A percentile compares a stretch with the other conserved stretches of the same genome.
Evolutionary conservation across 37 sponge, comb jelly and placozoan species (phyloP).

Genomic region (Theonella swinhoei): DNA sequence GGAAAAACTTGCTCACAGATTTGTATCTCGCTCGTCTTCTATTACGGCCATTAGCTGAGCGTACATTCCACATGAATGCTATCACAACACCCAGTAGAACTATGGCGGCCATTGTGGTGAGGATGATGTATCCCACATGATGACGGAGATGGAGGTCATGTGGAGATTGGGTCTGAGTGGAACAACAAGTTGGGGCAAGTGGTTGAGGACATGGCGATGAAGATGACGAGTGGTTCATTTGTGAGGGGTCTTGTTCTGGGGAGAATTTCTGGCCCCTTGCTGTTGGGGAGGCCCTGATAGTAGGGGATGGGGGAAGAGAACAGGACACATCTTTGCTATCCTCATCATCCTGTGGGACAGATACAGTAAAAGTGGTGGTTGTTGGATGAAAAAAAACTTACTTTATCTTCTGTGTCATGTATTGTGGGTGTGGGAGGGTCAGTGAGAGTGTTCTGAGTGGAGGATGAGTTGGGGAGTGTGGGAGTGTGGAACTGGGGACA

Average conservation of each 20-base stretch:
- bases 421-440: not conserved
- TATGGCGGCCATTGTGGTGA: not conserved
- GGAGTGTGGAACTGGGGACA: not conserved
- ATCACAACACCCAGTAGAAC: not conserved
- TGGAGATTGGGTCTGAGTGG: too few species aligned
- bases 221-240: too few species aligned
- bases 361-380: not conserved
- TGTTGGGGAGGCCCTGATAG: not conserved
- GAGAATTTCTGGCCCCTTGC: too few species aligned
- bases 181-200: too few species aligned
- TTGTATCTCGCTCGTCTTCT: slow-evolving; percentile 33
- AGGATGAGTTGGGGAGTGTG: not conserved
- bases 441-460: not conserved
- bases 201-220: too few species aligned
- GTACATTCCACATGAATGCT: not conserved
- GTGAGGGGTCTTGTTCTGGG: too few species aligned
- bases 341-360: too few species aligned
- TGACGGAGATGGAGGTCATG: not conserved
- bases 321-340: not conserved
- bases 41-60: not conserved
- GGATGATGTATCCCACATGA: not conserved
- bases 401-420: not conserved
- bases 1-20: slow-evolving; percentile 49
- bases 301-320: not conserved
- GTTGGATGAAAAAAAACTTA: not conserved